Conservation (phyloP, 2,113 vertebrate species). For the Phoxinus phoxinus region DNA sequence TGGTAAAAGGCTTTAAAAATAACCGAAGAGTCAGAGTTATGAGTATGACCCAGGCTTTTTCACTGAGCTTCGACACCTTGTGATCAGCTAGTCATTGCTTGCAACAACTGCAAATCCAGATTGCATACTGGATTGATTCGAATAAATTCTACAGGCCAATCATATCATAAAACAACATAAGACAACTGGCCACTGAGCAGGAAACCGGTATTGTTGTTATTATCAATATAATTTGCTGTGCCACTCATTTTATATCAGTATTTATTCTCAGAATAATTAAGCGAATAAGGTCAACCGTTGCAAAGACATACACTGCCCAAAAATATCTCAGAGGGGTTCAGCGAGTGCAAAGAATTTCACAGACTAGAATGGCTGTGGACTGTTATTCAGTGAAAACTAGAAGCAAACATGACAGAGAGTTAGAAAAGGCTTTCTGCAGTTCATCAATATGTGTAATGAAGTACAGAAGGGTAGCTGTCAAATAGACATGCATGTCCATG, state of each 20-base stretch:
- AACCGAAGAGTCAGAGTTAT: background rate
- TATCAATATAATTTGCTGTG: slow-evolving; percentile 58
- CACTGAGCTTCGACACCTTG: slow-evolving; percentile 7
- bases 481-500: slow-evolving; percentile 8
- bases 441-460: background rate
- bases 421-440: slow-evolving; percentile 10
- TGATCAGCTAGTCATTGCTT: slow-evolving; percentile 3
- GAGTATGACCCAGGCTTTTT: background rate
- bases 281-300: slow-evolving; percentile 57
- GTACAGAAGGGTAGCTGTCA: background rate
- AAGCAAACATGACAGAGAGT: slow-evolving; percentile 6
- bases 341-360: slow-evolving; percentile 36
- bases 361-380: slow-evolving; percentile 12
- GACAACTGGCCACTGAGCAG: slow-evolving; percentile 49
- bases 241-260: slow-evolving; percentile 55
- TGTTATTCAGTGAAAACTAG: slow-evolving; percentile 39
- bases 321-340: slow-evolving; percentile 62
- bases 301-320: slow-evolving; percentile 55
- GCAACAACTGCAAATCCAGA: slow-evolving; percentile 31
- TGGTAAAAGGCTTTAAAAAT: slow-evolving; percentile 1
- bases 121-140: slow-evolving; percentile 42
- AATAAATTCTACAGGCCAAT: slow-evolving; percentile 49
- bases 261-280: slow-evolving; percentile 62
- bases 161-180: slow-evolving; percentile 51
- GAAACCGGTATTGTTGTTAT: slow-evolving; percentile 57